phyloP scores from a whole-genome alignment of 2,888 invertebrate genomes.

The Eupeodes luniger region DNA sequence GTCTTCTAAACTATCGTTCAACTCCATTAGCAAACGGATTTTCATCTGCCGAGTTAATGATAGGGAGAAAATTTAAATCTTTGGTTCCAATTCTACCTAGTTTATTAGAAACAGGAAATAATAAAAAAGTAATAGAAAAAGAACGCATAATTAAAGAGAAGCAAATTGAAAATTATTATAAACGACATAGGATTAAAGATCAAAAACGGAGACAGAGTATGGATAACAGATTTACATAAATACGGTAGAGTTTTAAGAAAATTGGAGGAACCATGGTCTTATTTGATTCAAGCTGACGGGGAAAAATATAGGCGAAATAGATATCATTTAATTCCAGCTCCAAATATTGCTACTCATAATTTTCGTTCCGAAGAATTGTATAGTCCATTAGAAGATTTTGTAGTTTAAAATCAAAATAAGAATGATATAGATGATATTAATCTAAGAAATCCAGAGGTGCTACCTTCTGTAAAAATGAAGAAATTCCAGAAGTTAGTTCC shows the following conservation, averaged over 20 bases:
- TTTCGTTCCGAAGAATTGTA: neutral
- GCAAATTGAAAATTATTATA: neutral
- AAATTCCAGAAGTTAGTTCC: neutral
- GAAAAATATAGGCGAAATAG: constrained; percentile 5
- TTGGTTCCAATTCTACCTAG: neutral
- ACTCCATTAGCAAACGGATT: neutral
- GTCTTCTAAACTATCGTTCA: neutral
- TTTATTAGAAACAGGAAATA: neutral
- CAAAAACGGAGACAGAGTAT: neutral
- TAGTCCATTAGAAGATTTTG: neutral
- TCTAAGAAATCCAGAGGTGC: no score
- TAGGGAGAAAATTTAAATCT: constrained; percentile 5
- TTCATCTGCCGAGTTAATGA: neutral
- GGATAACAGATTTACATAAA: neutral
- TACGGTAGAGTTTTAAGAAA: neutral
- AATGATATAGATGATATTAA: constrained; percentile 2
- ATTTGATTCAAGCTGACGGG: neutral
- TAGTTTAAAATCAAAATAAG: neutral
- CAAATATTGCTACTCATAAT: no score
- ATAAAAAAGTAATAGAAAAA: neutral
- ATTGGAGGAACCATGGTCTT: neutral
- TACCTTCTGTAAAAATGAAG: neutral
- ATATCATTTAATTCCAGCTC: neutral
- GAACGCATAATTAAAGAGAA: neutral
- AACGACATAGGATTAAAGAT: neutral